A percentile compares a stretch with the other conserved stretches of the same genome.
Evolutionary conservation across 2,888 invertebrate genomes (phyloP).

Genomic region (Mesopsocus fuscifrons): DNA sequence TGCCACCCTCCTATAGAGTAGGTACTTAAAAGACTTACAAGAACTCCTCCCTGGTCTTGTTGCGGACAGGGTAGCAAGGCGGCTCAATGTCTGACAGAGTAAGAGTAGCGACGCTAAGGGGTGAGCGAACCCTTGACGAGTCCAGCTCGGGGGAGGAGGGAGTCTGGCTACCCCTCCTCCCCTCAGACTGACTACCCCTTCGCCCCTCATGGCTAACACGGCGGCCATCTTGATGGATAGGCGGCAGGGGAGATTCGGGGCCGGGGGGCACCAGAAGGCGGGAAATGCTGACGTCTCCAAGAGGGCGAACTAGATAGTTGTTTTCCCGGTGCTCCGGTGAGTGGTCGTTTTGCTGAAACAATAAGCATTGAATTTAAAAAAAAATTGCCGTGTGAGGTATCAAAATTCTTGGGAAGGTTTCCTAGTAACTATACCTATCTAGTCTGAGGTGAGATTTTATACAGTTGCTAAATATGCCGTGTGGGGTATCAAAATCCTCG

Average conservation of each 20-base stretch:
- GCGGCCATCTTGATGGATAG: too few species aligned
- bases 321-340: constrained; percentile 13
- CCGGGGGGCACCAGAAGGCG: constrained; percentile 20
- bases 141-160: constrained; percentile 12
- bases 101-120: constrained; percentile 19
- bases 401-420: not conserved
- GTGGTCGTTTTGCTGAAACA: constrained; percentile 12
- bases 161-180: not conserved
- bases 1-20: too few species aligned
- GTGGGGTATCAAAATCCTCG: too few species aligned
- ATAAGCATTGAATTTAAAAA: too few species aligned
- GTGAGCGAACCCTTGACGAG: constrained; percentile 16
- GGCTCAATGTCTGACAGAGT: constrained; percentile 16
- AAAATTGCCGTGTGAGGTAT: not conserved
- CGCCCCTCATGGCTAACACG: too few species aligned
- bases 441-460: too few species aligned
- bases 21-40: constrained; percentile 23
- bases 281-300: constrained; percentile 21
- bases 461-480: too few species aligned
- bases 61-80: constrained; percentile 21
- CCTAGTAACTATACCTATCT: too few species aligned
- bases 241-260: constrained; percentile 21
- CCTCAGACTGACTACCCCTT: too few species aligned
- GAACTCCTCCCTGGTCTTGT: constrained; percentile 25
- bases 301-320: constrained; percentile 21